Evolutionary conservation across 2,113 vertebrate genomes (phyloP).

Genomic region (Globicephala melas): DNA sequence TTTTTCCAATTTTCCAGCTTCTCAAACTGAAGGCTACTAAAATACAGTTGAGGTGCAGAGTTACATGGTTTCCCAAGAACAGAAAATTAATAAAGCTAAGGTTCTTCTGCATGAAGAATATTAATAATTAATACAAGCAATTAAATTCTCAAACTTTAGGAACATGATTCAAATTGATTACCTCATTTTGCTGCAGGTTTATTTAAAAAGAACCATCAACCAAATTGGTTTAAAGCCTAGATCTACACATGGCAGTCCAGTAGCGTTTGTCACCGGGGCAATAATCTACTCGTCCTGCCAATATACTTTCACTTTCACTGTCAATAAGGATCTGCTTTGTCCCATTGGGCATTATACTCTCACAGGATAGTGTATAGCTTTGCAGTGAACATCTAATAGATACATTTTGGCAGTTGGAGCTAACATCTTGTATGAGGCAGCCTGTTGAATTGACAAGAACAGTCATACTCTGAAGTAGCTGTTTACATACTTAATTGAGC

Average conservation of each 20-base stretch:
- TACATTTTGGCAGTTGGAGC: neutral
- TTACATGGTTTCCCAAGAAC: constrained; percentile 24
- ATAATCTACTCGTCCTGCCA: neutral
- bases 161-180: constrained; percentile 35
- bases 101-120: neutral
- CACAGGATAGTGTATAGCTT: neutral
- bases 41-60: neutral
- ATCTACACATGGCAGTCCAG: neutral
- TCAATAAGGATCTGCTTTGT: neutral
- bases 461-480: neutral
- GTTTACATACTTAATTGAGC: neutral
- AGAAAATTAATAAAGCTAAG: constrained; percentile 14
- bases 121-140: constrained; percentile 56
- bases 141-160: constrained; percentile 43
- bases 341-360: neutral
- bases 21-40: constrained; percentile 16
- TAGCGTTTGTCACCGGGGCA: neutral
- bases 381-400: neutral
- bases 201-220: constrained; percentile 27
- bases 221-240: neutral
- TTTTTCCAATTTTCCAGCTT: neutral
- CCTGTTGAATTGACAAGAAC: neutral
- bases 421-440: neutral
- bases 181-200: constrained; percentile 47
- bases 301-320: neutral